phyloP scores from a whole-genome alignment of 2,797 vertebrate genomes.

The Otus scops region DNA sequence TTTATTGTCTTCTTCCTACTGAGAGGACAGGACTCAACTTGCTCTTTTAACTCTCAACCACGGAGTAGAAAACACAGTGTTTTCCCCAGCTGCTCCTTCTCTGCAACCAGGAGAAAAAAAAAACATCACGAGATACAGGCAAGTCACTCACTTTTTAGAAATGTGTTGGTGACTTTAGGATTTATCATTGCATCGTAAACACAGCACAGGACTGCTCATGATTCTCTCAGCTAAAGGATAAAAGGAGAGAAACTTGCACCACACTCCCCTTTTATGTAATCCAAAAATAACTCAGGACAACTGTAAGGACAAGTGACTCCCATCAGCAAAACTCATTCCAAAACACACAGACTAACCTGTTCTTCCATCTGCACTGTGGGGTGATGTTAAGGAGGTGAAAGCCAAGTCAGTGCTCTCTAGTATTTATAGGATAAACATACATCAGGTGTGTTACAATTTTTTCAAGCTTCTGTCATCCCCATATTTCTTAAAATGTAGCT shows the following conservation, averaged over 20 bases:
- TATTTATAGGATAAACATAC: not conserved
- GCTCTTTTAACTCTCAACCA: not conserved
- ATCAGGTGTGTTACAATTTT: not conserved
- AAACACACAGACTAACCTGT: not conserved
- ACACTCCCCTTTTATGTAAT: fast-evolving
- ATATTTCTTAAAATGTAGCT: not conserved
- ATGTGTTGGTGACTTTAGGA: fast-evolving
- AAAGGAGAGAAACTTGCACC: not conserved
- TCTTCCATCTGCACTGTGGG: fast-evolving
- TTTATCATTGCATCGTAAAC: not conserved
- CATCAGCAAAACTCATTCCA: not conserved
- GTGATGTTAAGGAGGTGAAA: fast-evolving
- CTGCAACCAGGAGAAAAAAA: not conserved
- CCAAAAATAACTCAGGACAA: not conserved
- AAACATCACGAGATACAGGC: not conserved
- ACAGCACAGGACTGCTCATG: fast-evolving
- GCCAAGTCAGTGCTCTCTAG: not conserved
- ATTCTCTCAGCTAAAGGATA: too few relatives aligned
- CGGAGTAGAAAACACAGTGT: not conserved
- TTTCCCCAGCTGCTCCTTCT: not conserved
- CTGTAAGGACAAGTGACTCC: not conserved
- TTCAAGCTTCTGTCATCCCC: not conserved
- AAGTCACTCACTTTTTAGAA: not conserved
- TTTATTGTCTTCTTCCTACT: not conserved
- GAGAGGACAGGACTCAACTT: not conserved